Evolutionary conservation across 2,888 invertebrate genomes (phyloP), one percentile per base, ranked within the genome.

Genomic region (Megalurothrips usitatus): DNA sequence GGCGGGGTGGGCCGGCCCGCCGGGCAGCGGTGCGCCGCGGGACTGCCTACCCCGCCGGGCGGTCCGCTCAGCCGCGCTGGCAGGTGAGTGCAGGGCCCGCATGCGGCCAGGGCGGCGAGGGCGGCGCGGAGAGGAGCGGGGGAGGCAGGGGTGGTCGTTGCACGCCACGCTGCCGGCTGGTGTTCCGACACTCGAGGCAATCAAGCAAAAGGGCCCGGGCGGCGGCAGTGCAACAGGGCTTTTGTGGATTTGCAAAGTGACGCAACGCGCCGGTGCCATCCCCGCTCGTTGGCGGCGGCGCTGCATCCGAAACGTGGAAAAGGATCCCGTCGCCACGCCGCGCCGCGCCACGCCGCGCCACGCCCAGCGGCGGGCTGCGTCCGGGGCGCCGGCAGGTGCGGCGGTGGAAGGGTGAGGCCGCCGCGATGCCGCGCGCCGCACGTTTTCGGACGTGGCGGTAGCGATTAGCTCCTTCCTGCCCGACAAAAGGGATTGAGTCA

Each of bases 401-500:
- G 68, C 68, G 26, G 23, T n/a, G 63, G 63, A 3, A n/a, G 63
- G 68, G 68, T 11, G 68, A 23, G 9, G 63, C 14, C 14, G 10
- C 6, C 14, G 58, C 14, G 17, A 58, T 17, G 58, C 14, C 68
- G 52, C 52, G 52, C 52, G 52, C 52, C 14, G 6, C 34, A n/a
- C 17, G 58, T n/a, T 58, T 43, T 43, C 34, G n/a, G 58, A 58
- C 58, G 19, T 58, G 11, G 58, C 58, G 12, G 58, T 14, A 58
- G 19, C 26, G 68, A 75, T 75, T 75, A 75, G 68, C 68, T 23
- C 23, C 68, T 75, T 75, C 68, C 68, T 75, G 68, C 68, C 68
- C 23, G 26, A 75, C 68, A 75, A 75, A 75, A 43, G 26, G 68
- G 68, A 75, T 75, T 75, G 68, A 75, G 68, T 75, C 68, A 75